Base-by-base conservation (phyloP, 1,140 invertebrate genomes). In the Gonioctena quinquepunctata region DNA sequence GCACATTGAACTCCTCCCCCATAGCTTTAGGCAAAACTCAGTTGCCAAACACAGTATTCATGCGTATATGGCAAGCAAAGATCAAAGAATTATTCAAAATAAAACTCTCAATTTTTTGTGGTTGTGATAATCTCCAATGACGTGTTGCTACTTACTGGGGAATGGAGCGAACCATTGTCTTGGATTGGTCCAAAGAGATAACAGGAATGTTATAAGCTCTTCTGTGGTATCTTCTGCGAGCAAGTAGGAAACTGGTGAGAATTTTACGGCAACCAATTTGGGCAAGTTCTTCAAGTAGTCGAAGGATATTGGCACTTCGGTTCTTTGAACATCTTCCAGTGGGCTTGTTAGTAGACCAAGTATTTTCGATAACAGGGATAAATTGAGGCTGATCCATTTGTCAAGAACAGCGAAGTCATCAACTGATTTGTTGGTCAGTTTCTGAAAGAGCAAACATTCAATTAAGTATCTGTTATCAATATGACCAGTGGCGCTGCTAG, bases 241-340 rank as follows among this genome's bases (percentile, higher is more conserved):
- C 2, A 92, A 5, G 60, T 88, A 86, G 76, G 86, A 88, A 2
- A 92, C n/a, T 0, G 87, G 19, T 21, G 90, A 92, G 27, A 89
- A 81, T 54, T 82, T 85, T 8, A 88, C 70, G 6, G 81, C 82
- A 0, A 84, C 77, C 1, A 88, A 66, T 50, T 78, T 78, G 1
- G 88, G 87, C 0, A 90, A 28, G 26, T 73, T 74, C 7, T 72
- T 70, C 0, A 78, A 23, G 23, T 73, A 23, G 22, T 72, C 52
- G 26, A 64, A 23, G 5, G 84, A 81, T 1, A 76, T 73, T 6
- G 71, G 26, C 8, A 54, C 6, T 4, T 65, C 2, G 13, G 21
- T 49, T 42, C 50, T 60, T 18, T 50, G 57, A 16, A 71, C n/a
- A 26, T 60, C 49, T 11, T 27, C n/a, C 22, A 42, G 48, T 1